A percentile compares a stretch with the other conserved stretches of the same genome.
Conservation (phyloP, 2,888 invertebrate genomes). For the Erebia aethiops region DNA sequence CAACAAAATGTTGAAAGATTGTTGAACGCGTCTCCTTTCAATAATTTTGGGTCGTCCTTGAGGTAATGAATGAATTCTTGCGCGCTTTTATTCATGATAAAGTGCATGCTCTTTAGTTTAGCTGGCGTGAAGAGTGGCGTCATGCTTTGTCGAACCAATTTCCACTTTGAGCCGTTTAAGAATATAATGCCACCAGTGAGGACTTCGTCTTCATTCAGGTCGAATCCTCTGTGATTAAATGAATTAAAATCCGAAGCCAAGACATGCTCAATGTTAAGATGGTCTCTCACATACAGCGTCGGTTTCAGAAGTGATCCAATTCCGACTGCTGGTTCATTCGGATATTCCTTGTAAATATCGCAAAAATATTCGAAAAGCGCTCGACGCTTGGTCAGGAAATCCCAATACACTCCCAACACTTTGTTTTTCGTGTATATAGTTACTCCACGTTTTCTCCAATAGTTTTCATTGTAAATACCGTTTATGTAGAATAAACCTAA, state of each 20-base stretch:
- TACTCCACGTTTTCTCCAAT: constrained; percentile 63
- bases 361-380: constrained; percentile 53
- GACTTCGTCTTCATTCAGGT: constrained; percentile 37
- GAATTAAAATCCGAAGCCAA: constrained; percentile 45
- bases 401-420: constrained; percentile 53
- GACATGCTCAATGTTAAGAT: constrained; percentile 47
- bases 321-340: constrained; percentile 56
- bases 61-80: constrained; percentile 48
- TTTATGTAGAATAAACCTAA: constrained; percentile 44
- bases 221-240: constrained; percentile 47
- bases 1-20: constrained; percentile 45
- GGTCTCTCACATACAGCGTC: constrained; percentile 45
- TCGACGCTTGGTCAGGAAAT: constrained; percentile 47
- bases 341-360: constrained; percentile 55
- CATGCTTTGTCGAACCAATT: constrained; percentile 52
- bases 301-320: constrained; percentile 48
- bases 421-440: constrained; percentile 51
- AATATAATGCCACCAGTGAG: constrained; percentile 46
- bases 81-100: constrained; percentile 51
- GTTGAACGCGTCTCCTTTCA: constrained; percentile 44
- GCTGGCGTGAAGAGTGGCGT: constrained; percentile 53
- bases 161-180: constrained; percentile 49
- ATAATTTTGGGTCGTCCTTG: constrained; percentile 48
- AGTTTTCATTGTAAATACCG: constrained; percentile 52
- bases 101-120: constrained; percentile 56